Percentiles rank a stretch among this genome's conserved stretches.
phyloP scores from a whole-genome alignment of 1,140 invertebrate species.

The Drosophila melanogaster region DNA sequence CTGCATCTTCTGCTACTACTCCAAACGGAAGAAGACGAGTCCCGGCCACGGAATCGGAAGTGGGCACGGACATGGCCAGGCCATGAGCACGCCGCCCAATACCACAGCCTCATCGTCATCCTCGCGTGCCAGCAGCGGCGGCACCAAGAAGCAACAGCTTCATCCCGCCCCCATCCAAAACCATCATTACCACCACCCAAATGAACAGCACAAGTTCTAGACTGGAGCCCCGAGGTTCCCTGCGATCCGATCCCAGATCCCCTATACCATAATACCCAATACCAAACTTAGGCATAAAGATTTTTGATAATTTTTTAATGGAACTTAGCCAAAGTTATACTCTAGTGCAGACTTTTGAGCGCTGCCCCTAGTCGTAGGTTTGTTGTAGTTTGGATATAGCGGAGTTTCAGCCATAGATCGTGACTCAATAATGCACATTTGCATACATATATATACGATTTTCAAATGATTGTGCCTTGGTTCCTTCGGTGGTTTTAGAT shows the following conservation, averaged over 20 bases:
- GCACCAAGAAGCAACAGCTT: constrained; percentile 44
- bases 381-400: constrained; percentile 34
- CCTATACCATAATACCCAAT: background rate
- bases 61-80: constrained; percentile 12
- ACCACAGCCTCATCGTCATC: constrained; percentile 72
- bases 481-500: constrained; percentile 73
- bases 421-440: constrained; percentile 25
- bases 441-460: constrained; percentile 48
- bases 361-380: constrained; percentile 46
- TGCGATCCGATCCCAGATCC: background rate
- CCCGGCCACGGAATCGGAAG: background rate
- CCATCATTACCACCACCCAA: constrained; percentile 14
- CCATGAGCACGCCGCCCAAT: constrained; percentile 49
- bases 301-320: constrained; percentile 71
- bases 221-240: constrained; percentile 2
- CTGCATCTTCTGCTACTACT: constrained; percentile 84
- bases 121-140: constrained; percentile 63
- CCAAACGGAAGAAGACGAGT: constrained; percentile 63
- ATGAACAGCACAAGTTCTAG: constrained; percentile 46
- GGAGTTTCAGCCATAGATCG: constrained; percentile 39
- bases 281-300: constrained; percentile 31
- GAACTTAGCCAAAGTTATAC: constrained; percentile 58
- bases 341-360: constrained; percentile 35
- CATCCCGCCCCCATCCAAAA: constrained; percentile 11
- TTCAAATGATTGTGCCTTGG: constrained; percentile 79